phyloP scores from a whole-genome alignment of 2,888 invertebrate genomes.

The Aricia artaxerxes region DNA sequence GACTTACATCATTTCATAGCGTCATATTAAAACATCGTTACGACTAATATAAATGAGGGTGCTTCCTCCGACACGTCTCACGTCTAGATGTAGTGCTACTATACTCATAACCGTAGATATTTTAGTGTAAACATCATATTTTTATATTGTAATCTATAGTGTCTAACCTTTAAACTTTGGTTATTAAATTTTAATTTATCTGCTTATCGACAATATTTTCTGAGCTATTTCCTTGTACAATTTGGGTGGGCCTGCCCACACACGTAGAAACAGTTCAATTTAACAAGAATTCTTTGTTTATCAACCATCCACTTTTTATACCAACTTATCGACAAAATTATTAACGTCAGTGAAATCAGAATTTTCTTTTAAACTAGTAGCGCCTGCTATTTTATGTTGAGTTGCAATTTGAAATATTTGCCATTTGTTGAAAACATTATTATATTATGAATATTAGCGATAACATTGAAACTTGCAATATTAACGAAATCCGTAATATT shows the following conservation, averaged over 20 bases:
- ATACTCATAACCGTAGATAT: not conserved
- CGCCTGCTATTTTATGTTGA: not conserved
- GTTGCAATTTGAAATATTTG: not conserved
- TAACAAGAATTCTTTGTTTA: not conserved
- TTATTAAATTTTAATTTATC: constrained; percentile 10
- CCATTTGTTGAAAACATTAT: not conserved
- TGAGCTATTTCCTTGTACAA: not conserved
- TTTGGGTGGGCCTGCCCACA: not conserved
- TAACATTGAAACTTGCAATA: not conserved
- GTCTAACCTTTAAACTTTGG: not conserved
- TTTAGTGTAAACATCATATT: not conserved
- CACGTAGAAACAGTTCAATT: not conserved
- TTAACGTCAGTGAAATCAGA: not conserved
- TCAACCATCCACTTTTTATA: not conserved
- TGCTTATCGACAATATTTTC: not conserved
- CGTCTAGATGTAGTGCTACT: not conserved
- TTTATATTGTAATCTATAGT: not conserved
- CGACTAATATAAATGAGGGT: not conserved
- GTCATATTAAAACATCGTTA: not conserved
- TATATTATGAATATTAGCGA: not conserved
- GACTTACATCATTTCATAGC: constrained; percentile 15
- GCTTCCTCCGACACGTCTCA: not conserved
- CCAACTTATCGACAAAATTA: not conserved
- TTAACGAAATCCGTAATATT: not conserved
- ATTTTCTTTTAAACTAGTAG: not conserved